phyloP scores from a whole-genome alignment of 2,888 invertebrate genomes.

The Megalurothrips usitatus region DNA sequence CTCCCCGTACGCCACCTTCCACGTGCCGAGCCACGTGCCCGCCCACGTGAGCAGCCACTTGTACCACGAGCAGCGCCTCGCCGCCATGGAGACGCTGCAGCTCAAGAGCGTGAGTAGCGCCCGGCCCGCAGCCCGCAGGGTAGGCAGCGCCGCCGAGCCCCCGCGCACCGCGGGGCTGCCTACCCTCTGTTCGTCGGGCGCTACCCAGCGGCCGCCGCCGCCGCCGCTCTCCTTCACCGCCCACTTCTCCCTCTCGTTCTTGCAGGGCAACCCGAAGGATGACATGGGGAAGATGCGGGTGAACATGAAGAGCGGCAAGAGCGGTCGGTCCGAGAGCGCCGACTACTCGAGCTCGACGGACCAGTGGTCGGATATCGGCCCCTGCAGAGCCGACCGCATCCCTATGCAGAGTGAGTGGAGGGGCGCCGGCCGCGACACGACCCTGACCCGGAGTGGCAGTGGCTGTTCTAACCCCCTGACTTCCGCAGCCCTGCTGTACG shows the following conservation, averaged over 20 bases:
- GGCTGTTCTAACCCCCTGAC: too few relatives aligned
- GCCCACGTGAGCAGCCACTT: conserved; percentile 41
- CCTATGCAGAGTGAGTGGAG: conserved; percentile 37
- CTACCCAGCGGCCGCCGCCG: too few relatives aligned
- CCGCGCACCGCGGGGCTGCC: too few relatives aligned
- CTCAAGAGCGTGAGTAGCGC: conserved; percentile 41
- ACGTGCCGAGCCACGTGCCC: conserved; percentile 41
- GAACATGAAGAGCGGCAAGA: conserved; percentile 38
- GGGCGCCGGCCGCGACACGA: too few relatives aligned
- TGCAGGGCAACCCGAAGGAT: conserved; percentile 40
- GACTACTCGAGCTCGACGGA: conserved; percentile 42
- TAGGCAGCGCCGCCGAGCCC: too few relatives aligned
- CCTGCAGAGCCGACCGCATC: conserved; percentile 36
- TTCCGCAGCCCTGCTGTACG: conserved; percentile 47
- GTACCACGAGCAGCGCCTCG: conserved; percentile 41
- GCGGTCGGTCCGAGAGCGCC: conserved; percentile 40
- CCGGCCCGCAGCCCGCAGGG: too few relatives aligned
- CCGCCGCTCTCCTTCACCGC: background rate
- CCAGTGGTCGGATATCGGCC: conserved; percentile 40
- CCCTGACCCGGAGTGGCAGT: too few relatives aligned
- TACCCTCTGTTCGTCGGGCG: too few relatives aligned
- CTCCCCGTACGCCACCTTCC: conserved; percentile 45
- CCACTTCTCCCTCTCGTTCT: conserved; percentile 29
- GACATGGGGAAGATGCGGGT: conserved; percentile 39
- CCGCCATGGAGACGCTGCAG: conserved; percentile 43